Conservation (phyloP, 2,888 invertebrate genomes). For the Tiliacea citrago region DNA sequence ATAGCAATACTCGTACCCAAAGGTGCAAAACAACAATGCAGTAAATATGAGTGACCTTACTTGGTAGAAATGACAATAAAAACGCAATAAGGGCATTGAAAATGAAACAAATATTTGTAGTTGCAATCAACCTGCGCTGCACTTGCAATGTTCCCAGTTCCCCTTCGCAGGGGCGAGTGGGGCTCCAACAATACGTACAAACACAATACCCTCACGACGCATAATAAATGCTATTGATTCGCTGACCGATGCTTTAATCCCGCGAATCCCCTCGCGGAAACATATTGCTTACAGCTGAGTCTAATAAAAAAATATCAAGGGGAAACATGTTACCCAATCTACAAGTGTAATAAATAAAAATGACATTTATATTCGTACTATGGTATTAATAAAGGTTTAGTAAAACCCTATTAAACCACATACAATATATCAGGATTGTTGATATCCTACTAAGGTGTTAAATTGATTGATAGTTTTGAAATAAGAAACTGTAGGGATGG, state of each 20-base stretch:
- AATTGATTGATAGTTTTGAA: not conserved
- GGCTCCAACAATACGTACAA: constrained; percentile 73
- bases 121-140: constrained; percentile 55
- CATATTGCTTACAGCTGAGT: constrained; percentile 83
- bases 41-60: constrained; percentile 10
- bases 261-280: constrained; percentile 78
- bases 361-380: constrained; percentile 58
- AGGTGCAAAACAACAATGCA: not conserved
- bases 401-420: constrained; percentile 39
- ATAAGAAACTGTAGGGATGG: too few relatives aligned
- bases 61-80: constrained; percentile 22
- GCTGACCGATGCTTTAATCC: constrained; percentile 83
- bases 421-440: constrained; percentile 33
- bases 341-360: constrained; percentile 68
- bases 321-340: constrained; percentile 59
- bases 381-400: constrained; percentile 56
- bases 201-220: constrained; percentile 74
- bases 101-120: constrained; percentile 40
- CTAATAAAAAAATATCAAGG: constrained; percentile 73
- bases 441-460: too few relatives aligned
- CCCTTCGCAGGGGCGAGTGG: constrained; percentile 59
- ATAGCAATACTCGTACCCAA: not conserved
- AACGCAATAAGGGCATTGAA: constrained; percentile 11
- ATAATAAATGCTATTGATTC: constrained; percentile 83
- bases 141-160: constrained; percentile 51